Evolutionary conservation across 2,113 vertebrate genomes (phyloP).

Genomic region (Struthidea cinerea): DNA sequence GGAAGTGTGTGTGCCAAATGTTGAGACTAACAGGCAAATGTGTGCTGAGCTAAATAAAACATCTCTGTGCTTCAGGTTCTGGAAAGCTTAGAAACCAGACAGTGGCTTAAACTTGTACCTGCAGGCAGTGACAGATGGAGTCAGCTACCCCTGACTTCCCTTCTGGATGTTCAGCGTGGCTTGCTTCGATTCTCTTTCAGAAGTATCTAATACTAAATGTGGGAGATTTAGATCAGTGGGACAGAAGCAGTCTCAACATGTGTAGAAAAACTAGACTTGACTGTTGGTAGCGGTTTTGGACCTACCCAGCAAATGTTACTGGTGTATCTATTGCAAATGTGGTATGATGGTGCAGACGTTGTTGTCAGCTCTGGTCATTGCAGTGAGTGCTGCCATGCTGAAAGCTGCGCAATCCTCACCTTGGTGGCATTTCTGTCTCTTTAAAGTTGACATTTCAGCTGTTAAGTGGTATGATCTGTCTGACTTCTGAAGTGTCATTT

Average conservation of each 20-base stretch:
- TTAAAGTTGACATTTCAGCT: neutral
- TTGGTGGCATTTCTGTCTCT: neutral
- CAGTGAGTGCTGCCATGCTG: neutral
- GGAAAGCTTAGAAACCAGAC: neutral
- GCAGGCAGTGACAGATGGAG: neutral
- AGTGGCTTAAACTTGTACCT: neutral
- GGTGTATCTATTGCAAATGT: neutral
- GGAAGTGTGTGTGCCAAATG: neutral
- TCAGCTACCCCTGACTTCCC: neutral
- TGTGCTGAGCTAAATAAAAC: neutral
- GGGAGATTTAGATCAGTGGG: neutral
- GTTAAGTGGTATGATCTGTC: neutral
- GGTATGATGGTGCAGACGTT: neutral
- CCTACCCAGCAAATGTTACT: neutral
- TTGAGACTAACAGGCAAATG: neutral
- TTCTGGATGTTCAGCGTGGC: neutral
- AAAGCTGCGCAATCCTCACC: neutral
- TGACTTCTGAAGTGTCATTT: neutral
- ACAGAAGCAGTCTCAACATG: neutral
- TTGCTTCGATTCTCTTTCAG: neutral
- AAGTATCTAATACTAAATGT: neutral
- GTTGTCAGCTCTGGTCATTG: neutral
- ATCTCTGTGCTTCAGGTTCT: neutral
- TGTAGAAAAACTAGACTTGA: neutral
- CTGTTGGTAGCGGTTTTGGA: rapidly evolving